These are phyloP conservation scores for Seriola quinqueradiata DNA, from an alignment of 2,113 vertebrate species.

Conservation along the genomic window DNA sequence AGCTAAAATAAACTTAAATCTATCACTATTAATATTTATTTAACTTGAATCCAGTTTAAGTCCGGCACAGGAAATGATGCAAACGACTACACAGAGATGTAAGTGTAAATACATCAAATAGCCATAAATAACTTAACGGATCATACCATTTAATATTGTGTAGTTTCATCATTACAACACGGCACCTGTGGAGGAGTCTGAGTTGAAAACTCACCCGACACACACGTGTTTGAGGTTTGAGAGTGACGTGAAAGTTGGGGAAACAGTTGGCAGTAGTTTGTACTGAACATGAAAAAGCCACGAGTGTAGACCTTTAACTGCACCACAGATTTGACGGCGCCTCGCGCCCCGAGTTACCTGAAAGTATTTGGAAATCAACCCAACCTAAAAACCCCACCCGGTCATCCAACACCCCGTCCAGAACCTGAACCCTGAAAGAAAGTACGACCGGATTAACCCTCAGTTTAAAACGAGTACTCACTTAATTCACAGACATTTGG, in stretches of 20 bases:
- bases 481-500: background rate
- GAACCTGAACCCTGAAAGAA: constrained; percentile 9
- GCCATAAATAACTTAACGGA: too few relatives aligned
- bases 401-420: background rate
- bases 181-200: background rate
- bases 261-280: background rate
- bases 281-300: background rate
- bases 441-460: constrained; percentile 4
- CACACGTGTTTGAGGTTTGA: background rate
- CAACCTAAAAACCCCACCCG: background rate
- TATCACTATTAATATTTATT: background rate
- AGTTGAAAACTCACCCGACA: background rate
- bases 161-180: background rate
- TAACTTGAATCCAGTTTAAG: background rate
- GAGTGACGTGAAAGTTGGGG: too few relatives aligned
- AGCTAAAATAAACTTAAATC: background rate
- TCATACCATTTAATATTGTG: background rate
- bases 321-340: background rate
- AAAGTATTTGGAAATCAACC: constrained; percentile 17
- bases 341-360: background rate
- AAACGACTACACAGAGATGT: background rate
- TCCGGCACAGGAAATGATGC: background rate
- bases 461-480: background rate
- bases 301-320: constrained; percentile 29
- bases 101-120: background rate